These are phyloP conservation scores for Osmerus eperlanus DNA, from an alignment of 2,113 vertebrate species.

Conservation along the genomic window DNA sequence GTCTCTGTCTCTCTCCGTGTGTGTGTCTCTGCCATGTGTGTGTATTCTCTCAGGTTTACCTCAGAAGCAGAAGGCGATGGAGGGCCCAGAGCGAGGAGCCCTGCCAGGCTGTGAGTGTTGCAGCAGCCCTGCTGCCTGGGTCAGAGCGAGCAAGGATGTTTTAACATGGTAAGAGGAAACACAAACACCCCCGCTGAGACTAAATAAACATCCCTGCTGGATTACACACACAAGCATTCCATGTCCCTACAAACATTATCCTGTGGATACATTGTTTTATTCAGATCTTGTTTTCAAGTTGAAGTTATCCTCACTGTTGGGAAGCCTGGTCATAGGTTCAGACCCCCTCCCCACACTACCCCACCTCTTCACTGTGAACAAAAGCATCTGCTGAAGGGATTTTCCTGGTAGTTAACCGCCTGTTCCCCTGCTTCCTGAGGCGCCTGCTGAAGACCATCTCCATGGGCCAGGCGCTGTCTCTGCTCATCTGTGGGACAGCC, in stretches of 20 bases:
- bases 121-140: slow-evolving; percentile 27
- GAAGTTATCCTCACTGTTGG: too few species aligned
- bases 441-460: slow-evolving; percentile 80
- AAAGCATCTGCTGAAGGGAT: not conserved
- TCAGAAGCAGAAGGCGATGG: slow-evolving; percentile 52
- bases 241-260: not conserved
- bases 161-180: slow-evolving; percentile 65
- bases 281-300: too few species aligned
- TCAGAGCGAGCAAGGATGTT: slow-evolving; percentile 50
- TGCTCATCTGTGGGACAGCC: slow-evolving; percentile 93
- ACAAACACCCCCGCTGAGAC: not conserved
- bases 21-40: not conserved
- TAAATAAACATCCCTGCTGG: too few species aligned
- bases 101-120: slow-evolving; percentile 30
- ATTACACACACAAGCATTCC: too few species aligned
- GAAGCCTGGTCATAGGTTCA: too few species aligned
- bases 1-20: too few species aligned
- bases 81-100: slow-evolving; percentile 14
- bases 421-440: slow-evolving; percentile 64
- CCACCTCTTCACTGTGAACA: not conserved
- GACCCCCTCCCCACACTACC: too few species aligned
- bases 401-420: not conserved
- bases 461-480: slow-evolving; percentile 87
- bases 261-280: too few species aligned
- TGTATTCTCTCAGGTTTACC: slow-evolving; percentile 26